These are phyloP conservation scores for Drosophila sucinea DNA, from an alignment of 1,140 invertebrate genomes.

Conservation along the genomic window DNA sequence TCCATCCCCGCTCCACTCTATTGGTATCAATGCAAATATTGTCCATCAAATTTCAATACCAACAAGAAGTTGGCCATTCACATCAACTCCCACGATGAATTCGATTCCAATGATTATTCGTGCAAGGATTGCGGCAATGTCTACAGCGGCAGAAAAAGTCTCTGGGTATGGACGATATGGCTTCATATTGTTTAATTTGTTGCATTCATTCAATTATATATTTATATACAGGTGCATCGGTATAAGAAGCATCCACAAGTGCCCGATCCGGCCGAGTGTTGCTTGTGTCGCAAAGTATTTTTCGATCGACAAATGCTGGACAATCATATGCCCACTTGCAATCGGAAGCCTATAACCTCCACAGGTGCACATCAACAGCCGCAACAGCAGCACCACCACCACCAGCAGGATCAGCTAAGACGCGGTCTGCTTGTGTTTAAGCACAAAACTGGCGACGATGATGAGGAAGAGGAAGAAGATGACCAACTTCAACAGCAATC, in stretches of 20 bases:
- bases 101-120: constrained; percentile 81
- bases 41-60: constrained; percentile 81
- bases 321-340: constrained; percentile 79
- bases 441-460: constrained; percentile 79
- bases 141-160: constrained; percentile 80
- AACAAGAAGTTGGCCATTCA: constrained; percentile 83
- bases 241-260: constrained; percentile 83
- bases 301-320: constrained; percentile 81
- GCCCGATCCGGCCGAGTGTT: constrained; percentile 76
- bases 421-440: constrained; percentile 49
- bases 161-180: constrained; percentile 67
- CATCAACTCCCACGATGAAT: constrained; percentile 82
- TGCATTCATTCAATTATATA: not conserved
- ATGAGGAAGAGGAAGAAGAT: constrained; percentile 70
- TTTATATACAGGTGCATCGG: constrained; percentile 69
- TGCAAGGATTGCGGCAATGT: constrained; percentile 83
- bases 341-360: constrained; percentile 75
- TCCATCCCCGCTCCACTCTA: constrained; percentile 51
- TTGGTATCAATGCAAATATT: constrained; percentile 83
- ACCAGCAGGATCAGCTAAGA: constrained; percentile 17
- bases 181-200: not conserved
- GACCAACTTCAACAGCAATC: constrained; percentile 32
- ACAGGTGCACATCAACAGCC: constrained; percentile 68
- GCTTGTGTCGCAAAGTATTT: constrained; percentile 78
- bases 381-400: constrained; percentile 30